These are phyloP conservation scores for Hephaestus fuliginosus DNA, from an alignment of 2,797 vertebrate genomes.

Conservation along the genomic window DNA sequence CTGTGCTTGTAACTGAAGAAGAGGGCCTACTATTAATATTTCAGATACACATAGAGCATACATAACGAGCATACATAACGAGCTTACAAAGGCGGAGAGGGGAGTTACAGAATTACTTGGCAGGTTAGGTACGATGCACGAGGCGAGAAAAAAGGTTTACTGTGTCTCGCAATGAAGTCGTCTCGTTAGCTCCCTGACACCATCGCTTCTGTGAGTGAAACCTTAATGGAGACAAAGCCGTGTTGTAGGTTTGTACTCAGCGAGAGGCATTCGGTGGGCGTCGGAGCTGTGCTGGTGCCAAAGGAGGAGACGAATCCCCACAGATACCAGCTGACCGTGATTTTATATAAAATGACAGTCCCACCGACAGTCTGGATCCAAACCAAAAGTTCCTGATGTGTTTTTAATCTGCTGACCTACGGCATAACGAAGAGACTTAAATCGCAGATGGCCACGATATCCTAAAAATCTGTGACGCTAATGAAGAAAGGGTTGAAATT, in stretches of 20 bases:
- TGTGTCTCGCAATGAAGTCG: background rate
- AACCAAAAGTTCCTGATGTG: conserved; percentile 18
- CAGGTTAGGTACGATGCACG: background rate
- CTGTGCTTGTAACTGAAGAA: conserved; percentile 17
- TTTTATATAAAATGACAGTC: conserved; percentile 22
- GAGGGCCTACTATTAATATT: conserved; percentile 34
- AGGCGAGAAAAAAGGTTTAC: background rate
- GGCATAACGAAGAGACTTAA: background rate
- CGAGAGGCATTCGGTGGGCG: background rate
- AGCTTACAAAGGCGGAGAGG: background rate
- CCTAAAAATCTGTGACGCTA: background rate
- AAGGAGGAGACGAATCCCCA: conserved; percentile 10
- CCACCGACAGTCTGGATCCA: conserved; percentile 8
- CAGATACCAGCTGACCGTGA: conserved; percentile 33
- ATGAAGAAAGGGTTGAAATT: background rate
- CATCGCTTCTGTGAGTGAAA: background rate
- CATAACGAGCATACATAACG: background rate
- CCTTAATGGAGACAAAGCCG: background rate
- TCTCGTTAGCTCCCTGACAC: background rate
- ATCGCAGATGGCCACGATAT: background rate
- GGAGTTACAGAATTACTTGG: background rate
- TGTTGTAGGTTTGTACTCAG: background rate
- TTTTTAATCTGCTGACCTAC: conserved; percentile 21
- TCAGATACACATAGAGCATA: conserved; percentile 1
- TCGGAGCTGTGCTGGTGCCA: conserved; percentile 32